Base-by-base conservation (phyloP, 2,113 vertebrate genomes). In the Leptodactylus fuscus region DNA sequence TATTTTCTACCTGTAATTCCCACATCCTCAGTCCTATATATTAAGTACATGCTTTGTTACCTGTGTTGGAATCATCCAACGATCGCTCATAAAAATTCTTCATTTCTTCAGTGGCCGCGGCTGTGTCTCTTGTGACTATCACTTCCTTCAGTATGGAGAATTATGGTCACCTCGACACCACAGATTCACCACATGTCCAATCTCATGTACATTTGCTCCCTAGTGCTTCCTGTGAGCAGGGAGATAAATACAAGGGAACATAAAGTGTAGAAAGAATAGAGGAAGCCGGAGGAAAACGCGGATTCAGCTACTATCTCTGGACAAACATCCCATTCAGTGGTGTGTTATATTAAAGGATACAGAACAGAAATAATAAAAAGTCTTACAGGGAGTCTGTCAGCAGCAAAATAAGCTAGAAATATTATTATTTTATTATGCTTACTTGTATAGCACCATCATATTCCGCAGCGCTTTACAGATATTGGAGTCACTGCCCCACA, bases 11-110 rank as follows among this genome's bases (percentile, higher is more conserved):
- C 58, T 13, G 11, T 60, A 24, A 24, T 7, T 65, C 27, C 27
- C 60, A 65, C 29, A 13, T 32, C 29, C 3, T 1, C 65, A 27
- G 9, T 20, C 32, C 1, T 69, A 1, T 36, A 16, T 8, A 6
- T 67, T 29, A 32, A 11, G 29, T 15, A 29, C 16, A 32, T 65
- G 15, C 16, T 22, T 75, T 27, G 24, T 76, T 76, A 76, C 73
- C 73, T 76, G 73, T 76, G 16, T 51, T 49, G 46, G 44, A 49
- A 6, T 76, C 73, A 51, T 76, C 73, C 73, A 76, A 16, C 8
- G 73, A 76, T 32, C 16, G 24, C 73, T 76, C 73, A 49, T 76
- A 49, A 20, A 16, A 1, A 48, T 49, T 76, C 46, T 48, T 49
- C 73, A 76, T 76, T 24, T 18, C 3, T 49, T 24, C 46, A 20